Evolutionary conservation across 2,797 vertebrate species (phyloP), one percentile per base, ranked within the genome.

Genomic region (Micrastur ruficollis): DNA sequence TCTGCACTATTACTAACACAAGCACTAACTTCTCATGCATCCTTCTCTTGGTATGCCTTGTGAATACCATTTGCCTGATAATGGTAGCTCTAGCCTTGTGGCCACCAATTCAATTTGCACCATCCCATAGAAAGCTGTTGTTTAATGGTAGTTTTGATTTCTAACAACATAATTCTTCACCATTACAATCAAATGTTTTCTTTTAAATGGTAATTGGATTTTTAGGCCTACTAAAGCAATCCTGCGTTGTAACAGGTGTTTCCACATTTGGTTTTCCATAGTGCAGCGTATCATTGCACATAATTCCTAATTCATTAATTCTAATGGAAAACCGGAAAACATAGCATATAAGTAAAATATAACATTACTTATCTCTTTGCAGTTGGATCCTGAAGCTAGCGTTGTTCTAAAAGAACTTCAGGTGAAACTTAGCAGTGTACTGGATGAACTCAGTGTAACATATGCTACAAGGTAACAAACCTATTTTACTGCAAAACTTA

Each of bases 351-450:
- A 32, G 17, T 44, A 38, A 87, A 66, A 40, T 82, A 50, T 89
- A 70, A 97, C 49, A 13, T n/a, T 73, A 18, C 46, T 89, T 78
- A 7, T 97, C 88, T 97, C 95, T 97, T 97, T 98, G 78, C 98
- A 99, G 99, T 95, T 99, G 98, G 99, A 99, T 97, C 98, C 99
- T 26, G 99, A 99, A 97, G 99, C 99, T 75, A 99, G 99, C 81
- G 95, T 97, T 85, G 97, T 98, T 94, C 98, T 99, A 26, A 99
- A 99, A 97, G 99, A 99, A 97, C 98, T 99, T 90, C 99, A 99
- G 97, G 98, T 99, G 93, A 99, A 99, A 97, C 99, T 99, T 91
- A 99, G 98, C 92, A 98, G 96, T 0, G 99, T 99, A 21, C 97
- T 99, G 97, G 99, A 99, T 97, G 99, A 99, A 83, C 99, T 99